Evolutionary conservation across 1,140 invertebrate genomes (phyloP).

Genomic region (Trichonephila inaurata): DNA sequence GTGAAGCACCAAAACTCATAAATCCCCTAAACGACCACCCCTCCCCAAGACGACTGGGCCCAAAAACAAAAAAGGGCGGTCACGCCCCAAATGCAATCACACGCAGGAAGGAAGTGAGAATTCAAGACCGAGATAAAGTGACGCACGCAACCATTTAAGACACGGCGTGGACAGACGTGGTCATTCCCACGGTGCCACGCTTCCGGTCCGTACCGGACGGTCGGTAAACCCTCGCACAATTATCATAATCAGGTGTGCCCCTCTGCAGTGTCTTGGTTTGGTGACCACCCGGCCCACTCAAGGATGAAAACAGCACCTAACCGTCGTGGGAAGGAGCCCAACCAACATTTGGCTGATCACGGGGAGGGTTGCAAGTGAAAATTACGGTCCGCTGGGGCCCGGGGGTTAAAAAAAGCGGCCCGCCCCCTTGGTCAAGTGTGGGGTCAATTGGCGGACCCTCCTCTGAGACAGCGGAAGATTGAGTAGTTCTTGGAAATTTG

Average conservation of each 20-base stretch:
- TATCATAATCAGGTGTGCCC: conserved; percentile 27
- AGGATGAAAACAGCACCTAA: conserved; percentile 43
- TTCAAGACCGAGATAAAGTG: neutral
- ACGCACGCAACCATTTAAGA: conserved; percentile 52
- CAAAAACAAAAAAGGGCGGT: neutral
- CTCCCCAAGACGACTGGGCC: neutral
- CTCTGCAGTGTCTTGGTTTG: conserved; percentile 47
- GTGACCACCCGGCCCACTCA: conserved; percentile 52
- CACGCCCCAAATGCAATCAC: neutral
- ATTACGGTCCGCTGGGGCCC: neutral
- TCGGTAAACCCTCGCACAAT: conserved; percentile 57
- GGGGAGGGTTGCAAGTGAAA: neutral
- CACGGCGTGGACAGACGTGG: conserved; percentile 16
- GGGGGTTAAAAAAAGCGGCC: neutral
- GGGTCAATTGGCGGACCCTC: neutral
- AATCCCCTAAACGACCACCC: neutral
- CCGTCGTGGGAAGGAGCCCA: neutral
- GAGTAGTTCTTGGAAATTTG: too few relatives aligned
- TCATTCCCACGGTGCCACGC: conserved; percentile 55
- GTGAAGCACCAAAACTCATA: neutral
- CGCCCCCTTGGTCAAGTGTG: neutral
- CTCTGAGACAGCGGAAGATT: too few relatives aligned
- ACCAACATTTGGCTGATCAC: neutral
- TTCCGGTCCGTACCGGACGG: conserved; percentile 49
- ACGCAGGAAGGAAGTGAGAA: conserved; percentile 8